These are phyloP conservation scores for Diarsia dahlii DNA, from an alignment of 2,888 invertebrate genomes.

Conservation along the genomic window DNA sequence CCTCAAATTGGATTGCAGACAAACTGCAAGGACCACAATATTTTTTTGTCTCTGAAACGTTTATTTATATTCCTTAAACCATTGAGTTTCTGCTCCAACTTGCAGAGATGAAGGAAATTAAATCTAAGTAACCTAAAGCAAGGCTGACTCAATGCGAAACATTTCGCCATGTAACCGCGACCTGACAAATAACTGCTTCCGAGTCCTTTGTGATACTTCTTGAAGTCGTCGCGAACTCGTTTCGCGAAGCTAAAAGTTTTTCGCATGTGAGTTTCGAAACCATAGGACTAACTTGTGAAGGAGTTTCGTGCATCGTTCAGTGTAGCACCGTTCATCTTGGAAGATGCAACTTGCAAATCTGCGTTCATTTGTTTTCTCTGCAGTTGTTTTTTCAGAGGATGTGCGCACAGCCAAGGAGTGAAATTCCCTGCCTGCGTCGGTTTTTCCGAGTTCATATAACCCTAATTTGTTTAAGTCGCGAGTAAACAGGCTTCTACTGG, in stretches of 20 bases:
- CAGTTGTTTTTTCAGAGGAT: no score
- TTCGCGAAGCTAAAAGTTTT: neutral
- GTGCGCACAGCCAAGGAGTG: no score
- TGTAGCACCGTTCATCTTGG: neutral
- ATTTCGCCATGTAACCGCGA: slow-evolving; percentile 44
- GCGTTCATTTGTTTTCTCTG: neutral
- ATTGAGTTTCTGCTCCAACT: slow-evolving; percentile 50
- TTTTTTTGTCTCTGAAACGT: slow-evolving; percentile 35
- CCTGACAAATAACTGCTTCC: slow-evolving; percentile 40
- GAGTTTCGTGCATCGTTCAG: neutral
- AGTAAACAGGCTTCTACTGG: no score
- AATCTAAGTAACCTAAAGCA: slow-evolving; percentile 51
- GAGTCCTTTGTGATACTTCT: slow-evolving; percentile 28
- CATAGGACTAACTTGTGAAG: neutral
- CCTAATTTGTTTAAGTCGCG: no score
- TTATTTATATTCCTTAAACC: slow-evolving; percentile 25
- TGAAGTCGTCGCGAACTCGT: slow-evolving; percentile 34
- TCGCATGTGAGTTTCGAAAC: neutral
- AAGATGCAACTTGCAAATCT: neutral
- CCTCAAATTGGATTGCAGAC: no score
- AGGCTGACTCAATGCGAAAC: slow-evolving; percentile 50
- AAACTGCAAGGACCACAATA: slow-evolving; percentile 42
- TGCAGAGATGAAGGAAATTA: slow-evolving; percentile 56
- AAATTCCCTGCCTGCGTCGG: no score
- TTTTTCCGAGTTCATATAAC: no score